Conservation (phyloP, 2,113 vertebrate genomes). For the Brienomyrus longianalis region DNA sequence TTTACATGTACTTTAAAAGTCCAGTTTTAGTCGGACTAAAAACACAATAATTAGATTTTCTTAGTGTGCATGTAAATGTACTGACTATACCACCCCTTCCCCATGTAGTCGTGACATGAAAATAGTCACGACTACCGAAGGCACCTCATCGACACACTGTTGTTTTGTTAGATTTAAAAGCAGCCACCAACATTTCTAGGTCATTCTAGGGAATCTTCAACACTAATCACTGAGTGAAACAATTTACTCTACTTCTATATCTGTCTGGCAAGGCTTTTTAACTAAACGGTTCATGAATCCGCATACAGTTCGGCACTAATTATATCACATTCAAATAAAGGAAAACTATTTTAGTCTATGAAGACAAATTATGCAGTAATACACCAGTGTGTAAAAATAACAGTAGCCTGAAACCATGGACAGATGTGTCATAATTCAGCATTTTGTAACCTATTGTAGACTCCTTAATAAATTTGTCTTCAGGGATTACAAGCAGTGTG, state of each 20-base stretch:
- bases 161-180: background rate
- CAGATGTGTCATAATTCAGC: background rate
- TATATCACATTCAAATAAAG: background rate
- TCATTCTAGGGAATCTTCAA: background rate
- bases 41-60: too few relatives aligned
- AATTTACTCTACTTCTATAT: background rate
- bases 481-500: background rate
- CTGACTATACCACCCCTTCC: background rate
- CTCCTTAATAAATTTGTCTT: background rate
- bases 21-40: too few relatives aligned
- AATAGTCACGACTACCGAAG: background rate
- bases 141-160: background rate
- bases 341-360: background rate
- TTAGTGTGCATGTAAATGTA: too few relatives aligned
- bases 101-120: background rate
- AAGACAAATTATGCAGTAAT: background rate
- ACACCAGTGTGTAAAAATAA: background rate
- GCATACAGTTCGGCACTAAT: background rate
- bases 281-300: background rate
- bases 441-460: background rate
- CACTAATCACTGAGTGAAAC: background rate
- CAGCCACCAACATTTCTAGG: background rate
- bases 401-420: background rate
- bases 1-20: too few relatives aligned
- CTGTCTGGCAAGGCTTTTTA: background rate